Evolutionary conservation across 2,797 vertebrate genomes (phyloP), one percentile per base, ranked within the genome.

Genomic region (Phrynocephalus guinanensis): DNA sequence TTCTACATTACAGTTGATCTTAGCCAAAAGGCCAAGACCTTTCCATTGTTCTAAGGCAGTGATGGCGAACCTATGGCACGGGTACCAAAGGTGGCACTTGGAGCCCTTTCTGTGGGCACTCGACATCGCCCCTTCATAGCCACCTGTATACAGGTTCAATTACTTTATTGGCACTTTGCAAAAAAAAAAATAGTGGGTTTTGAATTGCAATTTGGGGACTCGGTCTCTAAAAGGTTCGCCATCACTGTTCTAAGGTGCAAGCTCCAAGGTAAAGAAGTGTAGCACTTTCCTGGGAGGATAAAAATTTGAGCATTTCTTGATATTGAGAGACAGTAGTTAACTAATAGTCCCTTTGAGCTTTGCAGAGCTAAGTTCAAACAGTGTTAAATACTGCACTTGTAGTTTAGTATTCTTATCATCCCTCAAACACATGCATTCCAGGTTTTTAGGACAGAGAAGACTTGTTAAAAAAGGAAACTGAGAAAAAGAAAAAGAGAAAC

Each of bases 401-500:
- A 24, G 71, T 52, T 85, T 76, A 48, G 33, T 60, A 63, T 77
- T 85, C 72, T 77, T 71, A 83, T 87, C 52, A 83, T 3, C 44
- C n/a, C 63, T 16, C 60, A 70, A 18, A 33, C 18, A 16, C 22
- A 60, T 33, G 48, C 28, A 68, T 48, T 71, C 33, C 72, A 26
- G 81, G 16, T 67, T 85, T 85, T 81, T 77, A 82, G 24, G 33
- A 24, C 56, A 77, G 16, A 75, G 84, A 38, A 70, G 68, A 76
- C 22, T 75, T 85, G 88, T 56, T 89, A 89, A 92, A 87, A 91
- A 87, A 89, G 83, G 91, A 95, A 94, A 86, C 79, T 80, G 79
- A 89, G 91, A 90, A 94, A 89, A 94, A 91, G 68, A 50, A 18
- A 90, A 91, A 84, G 75, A 95, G 93, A 95, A 96, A 96, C 96